Percentiles rank a stretch among this genome's conserved stretches.
These are phyloP conservation scores for Molanna angustata DNA, from an alignment of 2,888 invertebrate species.

Conservation along the genomic window DNA sequence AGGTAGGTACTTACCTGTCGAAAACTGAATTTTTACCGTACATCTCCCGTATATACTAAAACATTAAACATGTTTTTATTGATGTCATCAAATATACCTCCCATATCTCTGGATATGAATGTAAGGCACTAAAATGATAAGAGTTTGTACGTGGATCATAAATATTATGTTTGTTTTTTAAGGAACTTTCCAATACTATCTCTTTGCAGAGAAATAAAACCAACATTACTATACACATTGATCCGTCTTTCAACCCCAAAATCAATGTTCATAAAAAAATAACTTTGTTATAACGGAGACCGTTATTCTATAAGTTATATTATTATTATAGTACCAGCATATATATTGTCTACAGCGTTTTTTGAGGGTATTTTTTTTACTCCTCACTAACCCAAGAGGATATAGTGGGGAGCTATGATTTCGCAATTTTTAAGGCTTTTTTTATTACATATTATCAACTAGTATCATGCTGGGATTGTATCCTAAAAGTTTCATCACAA, in stretches of 20 bases:
- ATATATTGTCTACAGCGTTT: too few species aligned
- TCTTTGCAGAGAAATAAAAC: not conserved
- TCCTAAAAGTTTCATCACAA: too few species aligned
- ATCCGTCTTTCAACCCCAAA: constrained; percentile 3
- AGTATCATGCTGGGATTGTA: too few species aligned
- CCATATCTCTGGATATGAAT: not conserved
- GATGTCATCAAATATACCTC: constrained; percentile 6
- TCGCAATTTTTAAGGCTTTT: too few species aligned
- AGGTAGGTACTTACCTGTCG: not conserved
- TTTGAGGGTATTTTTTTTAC: too few species aligned
- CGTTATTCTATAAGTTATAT: constrained; percentile 15
- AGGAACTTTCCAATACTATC: constrained; percentile 8
- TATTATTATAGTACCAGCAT: too few species aligned
- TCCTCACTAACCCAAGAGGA: too few species aligned
- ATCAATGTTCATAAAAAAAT: constrained; percentile 21
- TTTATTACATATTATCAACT: too few species aligned
- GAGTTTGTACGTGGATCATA: constrained; percentile 25
- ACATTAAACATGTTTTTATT: constrained; percentile 1
- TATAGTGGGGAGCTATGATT: too few species aligned
- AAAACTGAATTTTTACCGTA: too few species aligned
- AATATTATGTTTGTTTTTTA: constrained; percentile 21
- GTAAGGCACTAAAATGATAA: constrained; percentile 22
- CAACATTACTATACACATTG: not conserved
- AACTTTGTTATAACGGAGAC: constrained; percentile 18
- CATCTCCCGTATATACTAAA: not conserved